These are phyloP conservation scores for Psophia crepitans DNA, from an alignment of 2,113 vertebrate genomes.

Conservation along the genomic window DNA sequence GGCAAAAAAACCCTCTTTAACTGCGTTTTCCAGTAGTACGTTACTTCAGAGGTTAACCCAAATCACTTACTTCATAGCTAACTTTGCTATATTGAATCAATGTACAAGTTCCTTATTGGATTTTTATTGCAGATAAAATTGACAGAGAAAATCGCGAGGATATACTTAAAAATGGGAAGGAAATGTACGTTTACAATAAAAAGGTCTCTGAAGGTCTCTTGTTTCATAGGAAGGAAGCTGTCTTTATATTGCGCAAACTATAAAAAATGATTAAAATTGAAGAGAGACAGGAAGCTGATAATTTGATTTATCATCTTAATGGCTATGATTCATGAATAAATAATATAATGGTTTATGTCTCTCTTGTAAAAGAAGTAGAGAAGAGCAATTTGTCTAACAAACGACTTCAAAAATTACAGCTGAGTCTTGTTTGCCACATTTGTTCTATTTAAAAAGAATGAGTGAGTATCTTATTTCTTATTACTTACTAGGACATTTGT, in stretches of 20 bases:
- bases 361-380: constrained; percentile 73
- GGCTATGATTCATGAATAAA: constrained; percentile 82
- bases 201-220: constrained; percentile 72
- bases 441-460: constrained; percentile 72
- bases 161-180: constrained; percentile 71
- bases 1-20: not conserved
- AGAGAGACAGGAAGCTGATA: constrained; percentile 79
- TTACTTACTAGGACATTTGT: constrained; percentile 68
- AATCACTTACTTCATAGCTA: constrained; percentile 52
- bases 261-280: constrained; percentile 77
- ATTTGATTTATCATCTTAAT: constrained; percentile 82
- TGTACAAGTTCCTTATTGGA: constrained; percentile 58
- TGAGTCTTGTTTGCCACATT: constrained; percentile 68
- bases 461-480: constrained; percentile 63
- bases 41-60: constrained; percentile 49
- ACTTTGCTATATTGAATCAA: constrained; percentile 54
- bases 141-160: constrained; percentile 60
- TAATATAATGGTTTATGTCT: constrained; percentile 74
- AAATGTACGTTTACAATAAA: constrained; percentile 68
- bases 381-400: constrained; percentile 67
- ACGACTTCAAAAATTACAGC: constrained; percentile 57
- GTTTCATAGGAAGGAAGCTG: constrained; percentile 82
- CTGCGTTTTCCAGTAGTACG: not conserved
- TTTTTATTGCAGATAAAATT: constrained; percentile 67
- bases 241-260: constrained; percentile 80